A percentile compares a stretch with the other conserved stretches of the same genome.
phyloP scores from a whole-genome alignment of 2,113 vertebrate genomes.

The Microcebus jonahi region DNA sequence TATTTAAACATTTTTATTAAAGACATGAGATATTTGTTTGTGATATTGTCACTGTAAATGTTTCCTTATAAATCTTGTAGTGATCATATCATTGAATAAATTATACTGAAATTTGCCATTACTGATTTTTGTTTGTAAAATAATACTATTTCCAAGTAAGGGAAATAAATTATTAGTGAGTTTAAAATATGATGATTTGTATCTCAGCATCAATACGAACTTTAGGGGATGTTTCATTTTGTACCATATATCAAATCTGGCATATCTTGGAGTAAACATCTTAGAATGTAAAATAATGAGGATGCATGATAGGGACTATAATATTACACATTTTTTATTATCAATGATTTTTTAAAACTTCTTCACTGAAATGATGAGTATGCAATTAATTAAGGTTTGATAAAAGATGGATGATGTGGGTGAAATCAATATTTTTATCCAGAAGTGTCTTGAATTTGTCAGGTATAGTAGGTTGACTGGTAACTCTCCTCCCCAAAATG shows the following conservation, averaged over 20 bases:
- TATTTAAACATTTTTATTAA: not conserved
- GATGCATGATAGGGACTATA: not conserved
- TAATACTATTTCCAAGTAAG: not conserved
- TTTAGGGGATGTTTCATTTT: not conserved
- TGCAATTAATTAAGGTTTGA: not conserved
- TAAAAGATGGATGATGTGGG: not conserved
- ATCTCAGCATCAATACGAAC: not conserved
- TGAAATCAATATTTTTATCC: not conserved
- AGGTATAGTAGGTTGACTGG: not conserved
- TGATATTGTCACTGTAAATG: not conserved
- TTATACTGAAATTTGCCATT: not conserved
- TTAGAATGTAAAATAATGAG: not conserved
- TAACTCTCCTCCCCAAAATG: not conserved
- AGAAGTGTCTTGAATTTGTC: not conserved
- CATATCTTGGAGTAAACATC: not conserved
- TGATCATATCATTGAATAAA: not conserved
- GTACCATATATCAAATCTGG: not conserved
- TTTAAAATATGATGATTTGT: not conserved
- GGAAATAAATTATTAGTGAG: not conserved
- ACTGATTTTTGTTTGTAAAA: slow-evolving; percentile 23
- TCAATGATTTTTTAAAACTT: not conserved
- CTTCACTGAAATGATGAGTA: not conserved
- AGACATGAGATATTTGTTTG: slow-evolving; percentile 17
- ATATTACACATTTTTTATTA: not conserved
- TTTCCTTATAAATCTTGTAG: slow-evolving; percentile 34